Evolutionary conservation across 2,888 invertebrate species (phyloP), one percentile per base, ranked within the genome.

Genomic region (Oegoconia quadripuncta): DNA sequence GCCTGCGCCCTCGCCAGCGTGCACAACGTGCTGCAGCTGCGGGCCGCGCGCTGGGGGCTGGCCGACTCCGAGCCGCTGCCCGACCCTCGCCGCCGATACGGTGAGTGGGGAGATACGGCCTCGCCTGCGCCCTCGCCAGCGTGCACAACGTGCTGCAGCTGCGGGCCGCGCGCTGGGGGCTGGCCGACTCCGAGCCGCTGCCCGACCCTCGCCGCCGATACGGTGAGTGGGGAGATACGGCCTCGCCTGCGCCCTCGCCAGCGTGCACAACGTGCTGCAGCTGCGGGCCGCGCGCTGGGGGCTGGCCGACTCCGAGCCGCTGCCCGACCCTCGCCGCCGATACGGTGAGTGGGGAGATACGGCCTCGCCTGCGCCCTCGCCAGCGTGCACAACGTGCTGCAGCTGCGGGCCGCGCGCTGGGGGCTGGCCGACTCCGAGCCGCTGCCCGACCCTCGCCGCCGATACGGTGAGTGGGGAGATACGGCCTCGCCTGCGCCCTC

Each of bases 261-360:
- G 65, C 64, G 88, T 88, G 55, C 68, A 75, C 55, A 70, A 55
- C 48, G 81, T 88, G 52, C 58, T 87, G 44, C 70, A 73, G 46
- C 74, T 88, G 63, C 77, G 88, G 3, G 78, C 74, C 30, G 66
- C 77, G 50, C 84, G 88, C 68, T 88, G 88, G 88, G 86, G 86
- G 28, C 69, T 80, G 16, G 77, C 76, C 52, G 84, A 81, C 50
- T 55, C 66, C 42, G 72, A 69, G 47, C 63, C 44, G 35, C 45
- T 49, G 37, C 34, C n/a, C 44, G 25, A 41, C 48, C 13, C 37
- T 41, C 31, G 32, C 31, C 36, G 52, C 44, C 34, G 54, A 44
- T n/a, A n/a, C n/a, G n/a, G n/a, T n/a, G n/a, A n/a, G n/a, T n/a
- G n/a, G n/a, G n/a, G n/a, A n/a, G n/a, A n/a, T n/a, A n/a, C n/a